Base-by-base conservation (phyloP, 2,113 vertebrate species). In the Calyptommatus sinebrachiatus region DNA sequence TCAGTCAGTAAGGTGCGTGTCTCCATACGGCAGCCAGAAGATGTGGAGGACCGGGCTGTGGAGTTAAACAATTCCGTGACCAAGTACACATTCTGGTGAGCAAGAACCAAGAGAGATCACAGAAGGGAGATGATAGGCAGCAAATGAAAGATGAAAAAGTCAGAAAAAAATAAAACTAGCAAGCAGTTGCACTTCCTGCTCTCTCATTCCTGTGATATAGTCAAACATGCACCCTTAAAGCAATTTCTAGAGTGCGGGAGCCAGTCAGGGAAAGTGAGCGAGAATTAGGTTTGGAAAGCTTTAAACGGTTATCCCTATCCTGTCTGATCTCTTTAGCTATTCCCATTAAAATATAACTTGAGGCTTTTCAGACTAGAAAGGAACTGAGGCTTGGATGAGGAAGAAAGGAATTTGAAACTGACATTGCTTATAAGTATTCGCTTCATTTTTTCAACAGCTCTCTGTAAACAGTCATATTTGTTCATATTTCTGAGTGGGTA, bases 81-180 rank as follows among this genome's bases (percentile, higher is more conserved):
- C 57, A 95, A 94, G 72, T 94, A 97, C 81, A 94, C 92, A 18
- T 99, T 99, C 88, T 94, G 97, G 98, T 99, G 83, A 96, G 96
- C 70, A 29, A 48, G 73, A 48, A 31, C 50, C 18, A 46, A 24
- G 24, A 0, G 0, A 20, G 9, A 18, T 29, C 7, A 29, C 2
- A 16, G 67, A 18, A 61, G n/a, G 67, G 45, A 53, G 7, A 7
- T 62, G 26, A 21, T 67, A 24, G 28, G 46, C n/a, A n/a, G 46
- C 71, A 46, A 26, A 53, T 5, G 12, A 31, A 73, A 21, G 9
- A 28, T 60, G 20, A 5, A 53, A 48, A 46, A 53, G 21, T 70
- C 6, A 29, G 16, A n/a, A 9, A 12, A 45, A 18, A 16, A 18
- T 57, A 18, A 50, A 50, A 14, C 22, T 73, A n/a, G 21, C 48